Conservation (phyloP, 2,113 vertebrate genomes). For the Pelodiscus sinensis region DNA sequence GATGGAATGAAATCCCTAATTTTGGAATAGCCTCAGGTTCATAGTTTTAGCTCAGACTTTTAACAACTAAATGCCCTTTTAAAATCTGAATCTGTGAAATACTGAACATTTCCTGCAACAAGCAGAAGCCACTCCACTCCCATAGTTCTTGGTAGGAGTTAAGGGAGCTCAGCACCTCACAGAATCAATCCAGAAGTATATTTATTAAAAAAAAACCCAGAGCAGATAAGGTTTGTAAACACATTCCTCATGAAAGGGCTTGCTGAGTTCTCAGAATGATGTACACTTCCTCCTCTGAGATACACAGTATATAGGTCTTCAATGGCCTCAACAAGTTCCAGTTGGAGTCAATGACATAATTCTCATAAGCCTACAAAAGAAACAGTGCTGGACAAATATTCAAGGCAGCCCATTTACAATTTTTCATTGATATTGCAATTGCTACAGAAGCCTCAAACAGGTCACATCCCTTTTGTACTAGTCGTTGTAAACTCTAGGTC, state of each 20-base stretch:
- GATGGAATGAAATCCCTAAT: not conserved
- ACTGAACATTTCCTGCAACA: not conserved
- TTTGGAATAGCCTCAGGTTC: fast-evolving
- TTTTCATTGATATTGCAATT: constrained; percentile 29
- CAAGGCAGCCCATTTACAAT: not conserved
- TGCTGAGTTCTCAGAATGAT: not conserved
- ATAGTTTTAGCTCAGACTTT: not conserved
- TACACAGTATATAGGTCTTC: not conserved
- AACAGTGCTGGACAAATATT: not conserved
- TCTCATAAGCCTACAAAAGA: not conserved
- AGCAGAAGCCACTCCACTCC: not conserved
- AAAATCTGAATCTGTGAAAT: constrained; percentile 3
- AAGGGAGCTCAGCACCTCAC: not conserved
- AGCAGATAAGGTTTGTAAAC: not conserved
- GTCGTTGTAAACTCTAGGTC: not conserved
- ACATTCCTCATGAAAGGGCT: not conserved
- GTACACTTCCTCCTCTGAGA: no score
- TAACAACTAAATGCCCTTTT: not conserved
- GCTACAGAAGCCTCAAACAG: not conserved
- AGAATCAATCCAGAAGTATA: not conserved
- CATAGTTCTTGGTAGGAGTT: not conserved
- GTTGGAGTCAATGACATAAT: not conserved
- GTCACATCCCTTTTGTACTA: not conserved
- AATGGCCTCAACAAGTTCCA: not conserved
- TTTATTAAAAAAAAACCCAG: not conserved